These are phyloP conservation scores for Equus quagga DNA, from an alignment of 2,113 vertebrate genomes.

Conservation along the genomic window DNA sequence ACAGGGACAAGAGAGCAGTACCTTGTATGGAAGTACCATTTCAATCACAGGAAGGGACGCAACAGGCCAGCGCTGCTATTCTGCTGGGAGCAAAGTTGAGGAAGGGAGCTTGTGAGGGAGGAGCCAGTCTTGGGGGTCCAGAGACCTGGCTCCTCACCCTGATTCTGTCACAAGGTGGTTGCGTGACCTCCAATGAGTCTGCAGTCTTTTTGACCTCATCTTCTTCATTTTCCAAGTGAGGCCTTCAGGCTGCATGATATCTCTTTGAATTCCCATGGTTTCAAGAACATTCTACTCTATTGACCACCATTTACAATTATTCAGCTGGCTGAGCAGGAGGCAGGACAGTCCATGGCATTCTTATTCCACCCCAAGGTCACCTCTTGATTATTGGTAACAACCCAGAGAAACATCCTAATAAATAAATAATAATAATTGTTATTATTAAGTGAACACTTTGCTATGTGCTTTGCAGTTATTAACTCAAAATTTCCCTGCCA, in stretches of 20 bases:
- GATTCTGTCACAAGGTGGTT: neutral
- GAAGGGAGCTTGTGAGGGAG: neutral
- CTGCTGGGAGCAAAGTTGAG: neutral
- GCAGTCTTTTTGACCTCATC: neutral
- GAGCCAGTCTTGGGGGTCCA: rapidly evolving
- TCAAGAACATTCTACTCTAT: neutral
- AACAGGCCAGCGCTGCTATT: rapidly evolving
- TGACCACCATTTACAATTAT: neutral
- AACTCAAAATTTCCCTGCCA: neutral
- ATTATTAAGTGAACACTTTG: neutral
- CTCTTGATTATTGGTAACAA: neutral
- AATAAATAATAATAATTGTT: neutral
- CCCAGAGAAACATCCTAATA: neutral
- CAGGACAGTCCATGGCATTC: neutral
- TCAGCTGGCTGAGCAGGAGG: neutral
- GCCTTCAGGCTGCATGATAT: neutral
- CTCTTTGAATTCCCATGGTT: neutral
- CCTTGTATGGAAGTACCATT: neutral
- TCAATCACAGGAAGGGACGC: rapidly evolving
- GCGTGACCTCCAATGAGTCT: rapidly evolving
- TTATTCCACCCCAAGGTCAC: neutral
- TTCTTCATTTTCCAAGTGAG: neutral
- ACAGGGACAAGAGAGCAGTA: neutral
- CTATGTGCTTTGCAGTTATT: neutral
- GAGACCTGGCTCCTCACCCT: neutral